phyloP scores from a whole-genome alignment of 1,140 invertebrate species.

The Drosophila azteca region DNA sequence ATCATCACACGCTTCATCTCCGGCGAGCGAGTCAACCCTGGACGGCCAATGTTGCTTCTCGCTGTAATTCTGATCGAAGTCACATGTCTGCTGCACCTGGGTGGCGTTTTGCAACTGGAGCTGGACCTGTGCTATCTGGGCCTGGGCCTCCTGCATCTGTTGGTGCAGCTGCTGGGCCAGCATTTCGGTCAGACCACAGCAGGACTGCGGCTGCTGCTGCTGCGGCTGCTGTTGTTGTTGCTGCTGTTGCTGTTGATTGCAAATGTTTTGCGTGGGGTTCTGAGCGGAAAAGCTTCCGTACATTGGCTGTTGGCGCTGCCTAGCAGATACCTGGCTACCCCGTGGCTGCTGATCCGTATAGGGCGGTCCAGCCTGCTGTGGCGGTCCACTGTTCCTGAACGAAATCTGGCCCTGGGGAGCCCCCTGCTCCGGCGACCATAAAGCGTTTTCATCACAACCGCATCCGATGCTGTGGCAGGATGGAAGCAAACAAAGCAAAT shows the following conservation, averaged over 20 bases:
- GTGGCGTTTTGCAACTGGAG: constrained; percentile 34
- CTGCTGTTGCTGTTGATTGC: neutral
- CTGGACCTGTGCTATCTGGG: constrained; percentile 55
- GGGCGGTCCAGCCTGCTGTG: neutral
- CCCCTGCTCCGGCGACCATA: neutral
- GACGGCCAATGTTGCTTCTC: neutral
- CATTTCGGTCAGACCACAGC: constrained; percentile 35
- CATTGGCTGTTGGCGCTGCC: constrained; percentile 4
- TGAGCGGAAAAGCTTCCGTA: neutral
- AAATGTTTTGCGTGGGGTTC: too few species aligned
- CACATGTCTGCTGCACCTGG: constrained; percentile 17
- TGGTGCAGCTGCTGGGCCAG: constrained; percentile 53
- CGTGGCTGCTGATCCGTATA: neutral
- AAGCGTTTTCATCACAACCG: constrained; percentile 1
- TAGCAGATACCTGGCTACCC: neutral
- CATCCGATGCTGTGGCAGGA: constrained; percentile 9
- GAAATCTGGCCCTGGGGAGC: too few species aligned
- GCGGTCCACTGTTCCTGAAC: neutral
- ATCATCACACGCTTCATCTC: neutral
- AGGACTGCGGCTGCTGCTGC: neutral
- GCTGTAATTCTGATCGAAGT: neutral
- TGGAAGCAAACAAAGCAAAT: too few species aligned
- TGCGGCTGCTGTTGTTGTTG: too few species aligned
- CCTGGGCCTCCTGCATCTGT: constrained; percentile 56
- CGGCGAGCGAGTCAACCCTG: neutral